Conservation (phyloP, 2,888 invertebrate species). For the Mamestra brassicae region DNA sequence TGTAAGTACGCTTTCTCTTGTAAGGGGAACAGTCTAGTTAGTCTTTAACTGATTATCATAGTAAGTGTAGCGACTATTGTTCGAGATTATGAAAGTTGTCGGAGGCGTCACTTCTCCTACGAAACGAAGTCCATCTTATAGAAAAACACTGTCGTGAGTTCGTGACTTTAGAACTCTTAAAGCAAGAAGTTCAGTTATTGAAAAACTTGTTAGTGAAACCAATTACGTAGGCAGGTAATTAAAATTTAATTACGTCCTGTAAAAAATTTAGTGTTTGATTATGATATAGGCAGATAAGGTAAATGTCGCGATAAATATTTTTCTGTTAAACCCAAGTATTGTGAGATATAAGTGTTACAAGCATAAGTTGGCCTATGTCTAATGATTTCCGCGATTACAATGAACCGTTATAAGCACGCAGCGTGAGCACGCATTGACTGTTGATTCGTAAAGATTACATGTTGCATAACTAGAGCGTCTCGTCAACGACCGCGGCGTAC, state of each 20-base stretch:
- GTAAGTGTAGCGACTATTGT: conserved; percentile 85
- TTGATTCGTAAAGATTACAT: conserved; percentile 83
- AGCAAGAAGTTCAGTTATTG: conserved; percentile 41
- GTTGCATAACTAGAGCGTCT: conserved; percentile 85
- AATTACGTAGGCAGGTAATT: conserved; percentile 27
- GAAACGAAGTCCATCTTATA: conserved; percentile 35
- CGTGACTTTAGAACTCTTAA: conserved; percentile 50
- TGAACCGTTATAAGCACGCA: conserved; percentile 85
- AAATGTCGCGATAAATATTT: conserved; percentile 46
- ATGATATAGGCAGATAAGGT: conserved; percentile 25
- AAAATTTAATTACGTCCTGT: conserved; percentile 36
- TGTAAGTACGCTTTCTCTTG: conserved; percentile 83
- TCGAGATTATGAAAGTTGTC: conserved; percentile 82
- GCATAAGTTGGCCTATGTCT: conserved; percentile 58
- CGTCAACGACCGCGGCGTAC: conserved; percentile 68
- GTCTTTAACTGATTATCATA: conserved; percentile 87
- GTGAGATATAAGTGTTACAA: conserved; percentile 62
- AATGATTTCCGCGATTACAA: conserved; percentile 84
- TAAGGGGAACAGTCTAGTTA: conserved; percentile 84
- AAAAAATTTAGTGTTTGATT: conserved; percentile 31
- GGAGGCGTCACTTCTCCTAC: conserved; percentile 64
- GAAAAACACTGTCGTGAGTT: conserved; percentile 44
- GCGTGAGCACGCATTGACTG: conserved; percentile 79
- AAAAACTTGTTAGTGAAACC: conserved; percentile 49
- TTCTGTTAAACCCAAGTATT: conserved; percentile 42